Evolutionary conservation across 2,113 vertebrate genomes (phyloP).

Genomic region (Marcusenius ussheri): DNA sequence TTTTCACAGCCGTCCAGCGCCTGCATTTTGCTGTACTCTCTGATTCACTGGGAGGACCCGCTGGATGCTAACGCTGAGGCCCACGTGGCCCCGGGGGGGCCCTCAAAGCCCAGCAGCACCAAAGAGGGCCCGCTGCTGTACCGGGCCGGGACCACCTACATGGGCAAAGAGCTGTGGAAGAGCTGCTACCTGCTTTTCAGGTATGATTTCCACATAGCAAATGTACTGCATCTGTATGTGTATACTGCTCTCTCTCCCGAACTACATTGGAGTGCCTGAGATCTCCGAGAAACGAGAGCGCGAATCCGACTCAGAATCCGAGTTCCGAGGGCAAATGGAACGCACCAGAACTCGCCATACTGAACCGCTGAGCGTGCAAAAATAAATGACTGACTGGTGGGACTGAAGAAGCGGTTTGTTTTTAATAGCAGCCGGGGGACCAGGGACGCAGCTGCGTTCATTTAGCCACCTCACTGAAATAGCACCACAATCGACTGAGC

Average conservation of each 20-base stretch:
- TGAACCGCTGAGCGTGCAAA: neutral
- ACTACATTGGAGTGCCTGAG: neutral
- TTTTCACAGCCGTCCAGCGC: conserved; percentile 59
- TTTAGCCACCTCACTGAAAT: neutral
- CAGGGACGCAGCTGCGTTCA: neutral
- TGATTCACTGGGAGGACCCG: conserved; percentile 96
- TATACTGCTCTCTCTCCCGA: neutral
- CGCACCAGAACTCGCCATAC: neutral
- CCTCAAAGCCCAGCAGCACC: conserved; percentile 38
- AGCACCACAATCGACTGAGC: neutral
- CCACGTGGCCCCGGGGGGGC: conserved; percentile 36
- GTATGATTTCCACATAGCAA: conserved; percentile 43
- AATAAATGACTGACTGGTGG: neutral
- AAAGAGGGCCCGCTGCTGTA: conserved; percentile 86
- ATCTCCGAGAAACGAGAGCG: too few relatives aligned
- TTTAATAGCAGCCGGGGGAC: neutral
- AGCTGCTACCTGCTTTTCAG: conserved; percentile 89
- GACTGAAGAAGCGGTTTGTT: neutral
- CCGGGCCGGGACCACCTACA: conserved; percentile 79
- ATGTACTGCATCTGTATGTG: neutral
- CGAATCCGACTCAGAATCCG: too few relatives aligned
- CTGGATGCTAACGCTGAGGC: conserved; percentile 63
- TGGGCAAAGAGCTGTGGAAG: conserved; percentile 93
- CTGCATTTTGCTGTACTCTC: conserved; percentile 76
- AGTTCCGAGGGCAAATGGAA: too few relatives aligned